A percentile compares a stretch with the other conserved stretches of the same genome.
Evolutionary conservation across 2,888 invertebrate species (phyloP).

Genomic region (Zygothrica quintamaculata): DNA sequence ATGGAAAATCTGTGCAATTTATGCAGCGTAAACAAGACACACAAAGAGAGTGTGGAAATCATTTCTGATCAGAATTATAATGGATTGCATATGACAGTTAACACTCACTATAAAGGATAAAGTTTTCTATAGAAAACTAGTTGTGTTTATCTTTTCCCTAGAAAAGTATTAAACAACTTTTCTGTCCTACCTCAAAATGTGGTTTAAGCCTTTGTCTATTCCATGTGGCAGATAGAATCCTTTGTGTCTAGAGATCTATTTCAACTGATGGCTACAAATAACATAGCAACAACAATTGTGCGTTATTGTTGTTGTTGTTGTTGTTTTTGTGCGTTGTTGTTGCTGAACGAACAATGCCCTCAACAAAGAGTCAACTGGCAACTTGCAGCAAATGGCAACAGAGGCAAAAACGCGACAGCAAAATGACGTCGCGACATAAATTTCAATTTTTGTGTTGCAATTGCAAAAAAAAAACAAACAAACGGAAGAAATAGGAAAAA

Average conservation of each 20-base stretch:
- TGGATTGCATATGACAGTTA: too few relatives aligned
- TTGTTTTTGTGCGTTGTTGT: background rate
- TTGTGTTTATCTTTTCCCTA: too few relatives aligned
- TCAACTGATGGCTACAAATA: slow-evolving; percentile 6
- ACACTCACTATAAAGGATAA: too few relatives aligned
- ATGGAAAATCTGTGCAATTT: too few relatives aligned
- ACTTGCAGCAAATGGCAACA: background rate
- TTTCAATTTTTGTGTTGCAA: slow-evolving; percentile 73
- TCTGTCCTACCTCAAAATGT: too few relatives aligned
- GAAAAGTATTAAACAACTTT: too few relatives aligned
- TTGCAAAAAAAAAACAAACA: slow-evolving; percentile 46
- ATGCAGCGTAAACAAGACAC: too few relatives aligned
- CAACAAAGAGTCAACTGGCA: slow-evolving; percentile 20
- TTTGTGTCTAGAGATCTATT: too few relatives aligned
- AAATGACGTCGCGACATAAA: slow-evolving; percentile 68
- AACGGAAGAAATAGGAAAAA: background rate
- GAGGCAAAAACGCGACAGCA: slow-evolving; percentile 11
- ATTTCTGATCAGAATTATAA: too few relatives aligned
- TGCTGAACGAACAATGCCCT: slow-evolving; percentile 47
- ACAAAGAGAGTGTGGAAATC: too few relatives aligned
- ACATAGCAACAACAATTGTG: slow-evolving; percentile 28
- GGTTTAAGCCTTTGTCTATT: slow-evolving; percentile 7
- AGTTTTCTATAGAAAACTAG: too few relatives aligned
- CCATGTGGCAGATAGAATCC: too few relatives aligned
- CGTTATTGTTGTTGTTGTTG: slow-evolving; percentile 46